Evolutionary conservation across 2,113 vertebrate genomes (phyloP).

Genomic region (Ardeotis arabs): DNA sequence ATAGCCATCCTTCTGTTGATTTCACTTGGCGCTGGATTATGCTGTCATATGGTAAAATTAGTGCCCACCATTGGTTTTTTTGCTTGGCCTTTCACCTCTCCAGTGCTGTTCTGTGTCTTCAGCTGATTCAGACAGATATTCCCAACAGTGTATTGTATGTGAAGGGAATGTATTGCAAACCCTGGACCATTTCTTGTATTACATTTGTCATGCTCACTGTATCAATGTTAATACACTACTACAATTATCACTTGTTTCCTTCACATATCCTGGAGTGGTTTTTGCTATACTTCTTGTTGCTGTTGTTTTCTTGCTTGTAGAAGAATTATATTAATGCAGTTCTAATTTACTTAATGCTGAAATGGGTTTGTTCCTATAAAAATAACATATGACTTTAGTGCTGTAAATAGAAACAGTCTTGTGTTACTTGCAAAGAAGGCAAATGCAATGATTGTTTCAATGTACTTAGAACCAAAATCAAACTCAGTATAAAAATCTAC

Average conservation of each 20-base stretch:
- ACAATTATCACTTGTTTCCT: background rate
- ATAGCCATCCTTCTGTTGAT: background rate
- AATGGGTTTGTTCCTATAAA: background rate
- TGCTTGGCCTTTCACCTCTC: background rate
- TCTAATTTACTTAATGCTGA: background rate
- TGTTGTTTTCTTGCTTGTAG: background rate
- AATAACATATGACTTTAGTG: background rate
- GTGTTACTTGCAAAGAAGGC: background rate
- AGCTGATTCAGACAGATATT: background rate
- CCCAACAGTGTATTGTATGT: background rate
- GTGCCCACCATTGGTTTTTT: background rate
- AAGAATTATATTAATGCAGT: background rate
- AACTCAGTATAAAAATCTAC: background rate
- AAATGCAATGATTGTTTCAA: background rate
- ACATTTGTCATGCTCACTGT: background rate
- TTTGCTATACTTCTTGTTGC: background rate
- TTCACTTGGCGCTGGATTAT: background rate
- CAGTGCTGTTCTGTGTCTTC: background rate
- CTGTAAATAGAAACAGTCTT: background rate
- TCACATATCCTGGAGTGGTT: background rate
- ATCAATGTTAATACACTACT: background rate
- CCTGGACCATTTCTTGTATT: background rate
- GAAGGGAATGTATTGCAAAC: background rate
- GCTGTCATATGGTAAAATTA: background rate
- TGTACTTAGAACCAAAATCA: background rate